Base-by-base conservation (phyloP, 2,888 invertebrate genomes). In the Callyntrura guangdongensis region DNA sequence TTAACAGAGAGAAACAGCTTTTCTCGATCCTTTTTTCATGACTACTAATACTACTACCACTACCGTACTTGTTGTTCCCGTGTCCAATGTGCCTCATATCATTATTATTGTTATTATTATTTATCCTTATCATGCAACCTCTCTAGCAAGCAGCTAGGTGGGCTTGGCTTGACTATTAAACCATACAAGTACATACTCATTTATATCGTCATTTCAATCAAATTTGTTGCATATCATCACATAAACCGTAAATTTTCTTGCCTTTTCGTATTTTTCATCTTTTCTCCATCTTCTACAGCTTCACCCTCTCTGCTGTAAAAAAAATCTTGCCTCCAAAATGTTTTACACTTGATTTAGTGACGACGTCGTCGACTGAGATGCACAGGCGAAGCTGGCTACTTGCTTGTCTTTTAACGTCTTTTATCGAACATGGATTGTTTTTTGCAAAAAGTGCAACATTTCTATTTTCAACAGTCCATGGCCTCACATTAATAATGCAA, bases 121-220 rank as follows among this genome's bases (percentile, higher is more conserved):
- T 53, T 12, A 53, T 2, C 53, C 1, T 53, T 9, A 20, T 4
- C 5, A 17, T 69, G 45, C 69, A 45, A 45, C 45, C 6, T 36
- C 45, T 17, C 47, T 11, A 20, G n/a, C 11, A 9, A 72, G 72
- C 69, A 20, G 49, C 77, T 87, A 83, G 90, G 90, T 90, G 90
- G 90, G 90, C 90, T 87, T 87, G 90, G 82, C 86, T 64, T 74
- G 53, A 59, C 86, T 49, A 90, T 90, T 86, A 86, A 82, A 77
- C 90, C 90, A 86, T 90, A 90, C 86, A 90, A 86, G 90, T 90
- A 64, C 86, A 86, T 86, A 53, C 72, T 67, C 67, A 83, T 81
- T 83, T 25, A 61, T 83, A 82, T 86, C 86, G 83, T 90, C 74
- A 85, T 86, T 90, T 90, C 90, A 90, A 90, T 90, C 90, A 64